Percentiles rank a stretch among this genome's conserved stretches.
phyloP scores from a whole-genome alignment of 30 jellyfish, hydroid and myxozoan genomes.

The Cassiopea xamachana region DNA sequence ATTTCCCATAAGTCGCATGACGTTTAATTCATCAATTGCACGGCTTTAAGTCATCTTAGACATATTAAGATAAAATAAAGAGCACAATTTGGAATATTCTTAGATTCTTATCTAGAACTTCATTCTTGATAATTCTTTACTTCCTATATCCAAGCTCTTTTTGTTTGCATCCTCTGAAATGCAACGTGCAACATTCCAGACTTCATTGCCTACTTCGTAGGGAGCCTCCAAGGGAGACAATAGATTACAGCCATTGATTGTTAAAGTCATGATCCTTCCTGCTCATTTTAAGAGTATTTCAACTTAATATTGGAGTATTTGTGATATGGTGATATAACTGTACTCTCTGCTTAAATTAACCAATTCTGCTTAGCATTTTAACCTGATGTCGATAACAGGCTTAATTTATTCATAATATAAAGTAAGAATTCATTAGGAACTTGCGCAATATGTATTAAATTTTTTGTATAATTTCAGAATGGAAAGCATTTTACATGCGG shows the following conservation, averaged over 20 bases:
- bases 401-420: neutral
- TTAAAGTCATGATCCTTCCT: constrained; percentile 6
- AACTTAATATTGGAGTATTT: constrained; percentile 8
- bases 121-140: constrained; percentile 12
- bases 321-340: neutral
- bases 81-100: neutral
- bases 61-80: neutral
- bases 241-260: neutral
- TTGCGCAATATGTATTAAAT: neutral
- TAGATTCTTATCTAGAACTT: neutral
- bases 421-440: neutral
- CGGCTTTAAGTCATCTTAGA: neutral
- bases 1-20: constrained; percentile 22
- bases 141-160: constrained; percentile 2
- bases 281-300: constrained; percentile 15
- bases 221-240: constrained; percentile 5
- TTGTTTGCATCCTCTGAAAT: neutral
- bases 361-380: neutral
- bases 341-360: neutral
- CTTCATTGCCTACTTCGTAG: neutral
- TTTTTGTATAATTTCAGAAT: constrained; percentile 15
- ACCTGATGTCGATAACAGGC: constrained; percentile 11
- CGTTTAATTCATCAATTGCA: neutral
- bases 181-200: neutral
- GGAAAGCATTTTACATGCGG: constrained; percentile 84